phyloP scores from a whole-genome alignment of 2,888 invertebrate species.

The Catonia carolina region DNA sequence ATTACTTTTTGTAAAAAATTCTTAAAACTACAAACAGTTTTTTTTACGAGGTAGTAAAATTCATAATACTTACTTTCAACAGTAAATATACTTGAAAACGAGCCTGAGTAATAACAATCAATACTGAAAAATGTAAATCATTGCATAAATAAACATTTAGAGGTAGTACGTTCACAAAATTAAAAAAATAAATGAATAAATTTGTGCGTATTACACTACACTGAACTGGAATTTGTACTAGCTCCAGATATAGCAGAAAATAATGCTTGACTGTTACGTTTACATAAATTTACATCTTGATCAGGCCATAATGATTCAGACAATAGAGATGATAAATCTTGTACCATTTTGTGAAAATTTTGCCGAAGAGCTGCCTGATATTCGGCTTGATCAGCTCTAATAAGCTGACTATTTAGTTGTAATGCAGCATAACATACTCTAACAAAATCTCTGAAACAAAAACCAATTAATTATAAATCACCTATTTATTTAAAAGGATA shows the following conservation, averaged over 20 bases:
- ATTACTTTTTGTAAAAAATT: too few relatives aligned
- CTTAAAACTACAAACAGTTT: too few relatives aligned
- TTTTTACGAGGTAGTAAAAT: too few relatives aligned
- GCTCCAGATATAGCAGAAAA: constrained; percentile 76
- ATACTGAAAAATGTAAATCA: too few relatives aligned
- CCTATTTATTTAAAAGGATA: too few relatives aligned
- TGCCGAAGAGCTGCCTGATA: constrained; percentile 84
- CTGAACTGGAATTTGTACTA: constrained; percentile 72
- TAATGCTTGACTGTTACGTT: constrained; percentile 69
- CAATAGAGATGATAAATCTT: constrained; percentile 63
- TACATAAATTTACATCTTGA: constrained; percentile 49
- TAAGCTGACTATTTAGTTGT: constrained; percentile 81
- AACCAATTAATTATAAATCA: too few relatives aligned
- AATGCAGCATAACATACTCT: constrained; percentile 84
- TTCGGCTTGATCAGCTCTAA: constrained; percentile 81
- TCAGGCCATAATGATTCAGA: constrained; percentile 64
- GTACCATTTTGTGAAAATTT: constrained; percentile 80
- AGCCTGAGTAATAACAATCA: too few relatives aligned
- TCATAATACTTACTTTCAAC: too few relatives aligned
- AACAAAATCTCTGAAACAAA: constrained; percentile 71
- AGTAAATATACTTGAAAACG: too few relatives aligned
- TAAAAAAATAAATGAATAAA: too few relatives aligned
- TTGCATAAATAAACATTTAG: too few relatives aligned
- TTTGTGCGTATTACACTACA: constrained; percentile 49
- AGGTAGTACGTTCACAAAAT: too few relatives aligned